Evolutionary conservation across 30 jellyfish, hydroid and myxozoan species (phyloP).

Genomic region (Hydra vulgaris): DNA sequence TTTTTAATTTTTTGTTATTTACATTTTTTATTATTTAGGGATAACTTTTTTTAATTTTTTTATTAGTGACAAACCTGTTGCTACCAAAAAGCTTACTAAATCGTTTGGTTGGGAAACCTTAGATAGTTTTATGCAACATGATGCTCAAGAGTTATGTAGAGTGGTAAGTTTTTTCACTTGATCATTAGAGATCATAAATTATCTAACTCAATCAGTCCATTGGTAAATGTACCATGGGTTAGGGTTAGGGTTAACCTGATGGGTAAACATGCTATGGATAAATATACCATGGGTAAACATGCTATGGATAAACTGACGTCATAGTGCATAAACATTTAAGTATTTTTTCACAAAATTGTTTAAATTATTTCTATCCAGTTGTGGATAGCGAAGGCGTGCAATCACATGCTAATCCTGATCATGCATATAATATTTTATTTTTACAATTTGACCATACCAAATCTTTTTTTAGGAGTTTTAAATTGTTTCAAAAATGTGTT

Average conservation of each 20-base stretch:
- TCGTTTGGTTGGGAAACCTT: constrained; percentile 98
- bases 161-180: constrained; percentile 50
- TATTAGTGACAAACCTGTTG: constrained; percentile 84
- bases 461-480: no score
- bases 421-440: no score
- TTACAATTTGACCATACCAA: no score
- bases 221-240: neutral
- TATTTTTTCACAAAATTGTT: no score
- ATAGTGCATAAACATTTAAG: no score
- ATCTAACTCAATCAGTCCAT: neutral
- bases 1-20: neutral
- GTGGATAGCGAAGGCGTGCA: no score
- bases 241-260: neutral
- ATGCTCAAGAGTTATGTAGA: constrained; percentile 95
- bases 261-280: neutral
- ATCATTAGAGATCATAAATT: no score
- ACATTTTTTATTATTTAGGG: neutral
- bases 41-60: neutral
- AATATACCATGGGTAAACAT: no score
- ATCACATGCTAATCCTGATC: no score
- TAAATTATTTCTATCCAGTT: no score
- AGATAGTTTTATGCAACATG: constrained; percentile 98
- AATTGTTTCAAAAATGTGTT: no score
- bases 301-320: no score
- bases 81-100: constrained; percentile 80